A percentile compares a stretch with the other conserved stretches of the same genome.
phyloP scores from a whole-genome alignment of 2,113 vertebrate genomes.

The Ictidomys tridecemlineatus region DNA sequence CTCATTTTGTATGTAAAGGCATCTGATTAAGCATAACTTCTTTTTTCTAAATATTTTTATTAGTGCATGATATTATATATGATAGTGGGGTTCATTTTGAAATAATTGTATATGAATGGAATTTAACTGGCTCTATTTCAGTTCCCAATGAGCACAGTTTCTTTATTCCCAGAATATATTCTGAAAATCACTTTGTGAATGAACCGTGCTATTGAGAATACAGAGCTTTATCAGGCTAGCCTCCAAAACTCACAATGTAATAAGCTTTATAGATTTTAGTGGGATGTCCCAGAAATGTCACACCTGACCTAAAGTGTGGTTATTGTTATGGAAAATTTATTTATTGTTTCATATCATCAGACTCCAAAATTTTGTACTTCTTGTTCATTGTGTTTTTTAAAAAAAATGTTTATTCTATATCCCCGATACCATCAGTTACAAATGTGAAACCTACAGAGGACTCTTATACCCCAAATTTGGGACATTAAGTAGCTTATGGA shows the following conservation, averaged over 20 bases:
- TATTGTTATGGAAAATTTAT: background rate
- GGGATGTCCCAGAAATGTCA: background rate
- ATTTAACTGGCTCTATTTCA: too few species aligned
- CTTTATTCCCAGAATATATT: background rate
- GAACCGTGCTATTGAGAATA: background rate
- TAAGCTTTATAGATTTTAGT: background rate
- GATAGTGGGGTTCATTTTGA: too few species aligned
- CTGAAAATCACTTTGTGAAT: background rate
- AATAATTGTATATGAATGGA: too few species aligned
- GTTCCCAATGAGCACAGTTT: background rate
- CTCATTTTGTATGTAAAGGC: background rate
- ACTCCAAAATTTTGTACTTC: background rate
- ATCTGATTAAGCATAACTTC: background rate
- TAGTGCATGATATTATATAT: too few species aligned
- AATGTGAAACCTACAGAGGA: background rate
- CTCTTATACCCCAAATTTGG: background rate
- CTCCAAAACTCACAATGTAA: background rate
- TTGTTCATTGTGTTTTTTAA: background rate
- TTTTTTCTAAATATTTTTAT: too few species aligned
- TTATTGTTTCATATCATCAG: background rate
- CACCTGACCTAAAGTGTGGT: background rate
- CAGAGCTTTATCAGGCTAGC: background rate
- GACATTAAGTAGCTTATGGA: background rate
- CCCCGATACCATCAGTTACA: background rate
- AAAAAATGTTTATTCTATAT: background rate